Evolutionary conservation across 2,797 vertebrate species (phyloP).

Genomic region (Gymnothorax javanicus): DNA sequence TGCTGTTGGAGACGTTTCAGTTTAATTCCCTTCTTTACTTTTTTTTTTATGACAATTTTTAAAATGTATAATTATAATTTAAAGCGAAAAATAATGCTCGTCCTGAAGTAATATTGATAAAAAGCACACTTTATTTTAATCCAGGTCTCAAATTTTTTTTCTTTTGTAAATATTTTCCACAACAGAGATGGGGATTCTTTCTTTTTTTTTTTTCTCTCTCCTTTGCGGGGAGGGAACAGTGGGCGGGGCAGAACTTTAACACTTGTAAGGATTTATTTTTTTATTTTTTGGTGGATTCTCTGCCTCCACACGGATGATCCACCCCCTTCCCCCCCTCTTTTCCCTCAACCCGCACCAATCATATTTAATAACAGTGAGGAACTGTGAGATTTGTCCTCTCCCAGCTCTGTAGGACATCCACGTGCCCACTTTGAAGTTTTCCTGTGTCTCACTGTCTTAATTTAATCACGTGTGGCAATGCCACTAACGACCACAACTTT

Average conservation of each 20-base stretch:
- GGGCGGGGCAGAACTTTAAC: conserved; percentile 34
- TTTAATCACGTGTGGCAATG: neutral
- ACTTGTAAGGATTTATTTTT: conserved; percentile 27
- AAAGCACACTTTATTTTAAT: conserved; percentile 70
- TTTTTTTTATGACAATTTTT: conserved; percentile 63
- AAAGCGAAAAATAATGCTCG: conserved; percentile 64
- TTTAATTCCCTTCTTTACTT: conserved; percentile 42
- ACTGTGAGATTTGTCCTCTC: conserved; percentile 3
- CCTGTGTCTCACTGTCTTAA: neutral
- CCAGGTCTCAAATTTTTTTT: conserved; percentile 52
- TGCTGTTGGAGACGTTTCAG: conserved; percentile 44
- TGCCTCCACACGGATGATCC: neutral
- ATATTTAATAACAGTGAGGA: neutral
- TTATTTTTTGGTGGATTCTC: neutral
- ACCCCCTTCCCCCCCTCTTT: neutral
- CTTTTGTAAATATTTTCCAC: conserved; percentile 71
- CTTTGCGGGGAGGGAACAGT: conserved; percentile 21
- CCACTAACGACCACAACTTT: neutral
- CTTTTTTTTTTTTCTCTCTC: no score
- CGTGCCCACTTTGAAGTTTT: neutral
- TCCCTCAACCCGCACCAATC: neutral
- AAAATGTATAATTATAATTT: conserved; percentile 75
- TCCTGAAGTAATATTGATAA: conserved; percentile 60
- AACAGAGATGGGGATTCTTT: conserved; percentile 43
- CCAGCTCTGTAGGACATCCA: neutral